These are phyloP conservation scores for Dipodomys ordii DNA, from an alignment of 2,113 vertebrate genomes.

Conservation along the genomic window DNA sequence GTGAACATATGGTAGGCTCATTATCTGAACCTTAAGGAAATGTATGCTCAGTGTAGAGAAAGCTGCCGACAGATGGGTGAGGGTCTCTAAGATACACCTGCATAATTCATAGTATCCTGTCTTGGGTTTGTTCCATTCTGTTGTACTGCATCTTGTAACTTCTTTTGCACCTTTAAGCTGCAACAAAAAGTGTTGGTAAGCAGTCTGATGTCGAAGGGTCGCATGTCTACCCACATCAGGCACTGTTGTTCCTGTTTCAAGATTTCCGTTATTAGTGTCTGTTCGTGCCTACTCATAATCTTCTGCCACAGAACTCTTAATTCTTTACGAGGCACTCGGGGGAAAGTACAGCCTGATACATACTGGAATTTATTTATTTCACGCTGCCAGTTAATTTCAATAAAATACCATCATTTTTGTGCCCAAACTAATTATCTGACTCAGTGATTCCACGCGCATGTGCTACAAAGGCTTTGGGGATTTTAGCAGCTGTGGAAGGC, in stretches of 20 bases:
- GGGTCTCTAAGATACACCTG: neutral
- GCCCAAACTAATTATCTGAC: conserved; percentile 47
- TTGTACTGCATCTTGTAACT: conserved; percentile 26
- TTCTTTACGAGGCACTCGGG: neutral
- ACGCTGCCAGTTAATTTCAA: neutral
- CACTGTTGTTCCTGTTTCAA: neutral
- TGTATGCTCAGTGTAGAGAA: conserved; percentile 13
- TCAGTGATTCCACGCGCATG: conserved; percentile 1
- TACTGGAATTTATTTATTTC: conserved; percentile 4
- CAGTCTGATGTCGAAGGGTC: neutral
- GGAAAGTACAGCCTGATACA: neutral
- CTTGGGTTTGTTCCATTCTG: conserved; percentile 44
- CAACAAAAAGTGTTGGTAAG: neutral
- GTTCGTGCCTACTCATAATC: neutral
- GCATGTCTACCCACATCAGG: neutral
- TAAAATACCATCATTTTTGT: neutral
- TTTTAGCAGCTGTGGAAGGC: conserved; percentile 7
- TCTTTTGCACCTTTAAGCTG: neutral
- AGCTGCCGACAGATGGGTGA: neutral
- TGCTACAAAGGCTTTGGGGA: neutral
- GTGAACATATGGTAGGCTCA: conserved; percentile 24
- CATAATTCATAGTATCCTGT: conserved; percentile 17
- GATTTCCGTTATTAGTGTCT: neutral
- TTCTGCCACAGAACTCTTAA: neutral
- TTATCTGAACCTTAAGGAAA: conserved; percentile 43